Evolutionary conservation across 2,797 vertebrate genomes (phyloP).

Genomic region (Ptychobarbus kaznakovi): DNA sequence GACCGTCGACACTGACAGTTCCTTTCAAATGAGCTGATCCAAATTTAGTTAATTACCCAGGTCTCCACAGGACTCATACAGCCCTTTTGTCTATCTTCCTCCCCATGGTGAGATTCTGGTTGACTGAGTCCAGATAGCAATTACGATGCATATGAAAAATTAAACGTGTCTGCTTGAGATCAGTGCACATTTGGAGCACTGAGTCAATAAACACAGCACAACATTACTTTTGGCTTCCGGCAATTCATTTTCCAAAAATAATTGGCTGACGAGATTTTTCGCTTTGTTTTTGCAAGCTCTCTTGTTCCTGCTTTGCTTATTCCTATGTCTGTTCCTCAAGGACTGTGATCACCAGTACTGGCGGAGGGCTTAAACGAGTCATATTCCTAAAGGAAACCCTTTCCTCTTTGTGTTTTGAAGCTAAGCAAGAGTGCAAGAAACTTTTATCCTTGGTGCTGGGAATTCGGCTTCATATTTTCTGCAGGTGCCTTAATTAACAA

Average conservation of each 20-base stretch:
- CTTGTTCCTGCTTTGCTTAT: slow-evolving; percentile 23
- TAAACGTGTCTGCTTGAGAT: slow-evolving; percentile 59
- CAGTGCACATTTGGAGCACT: slow-evolving; percentile 56
- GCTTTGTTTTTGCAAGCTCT: slow-evolving; percentile 5
- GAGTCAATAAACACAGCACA: slow-evolving; percentile 56
- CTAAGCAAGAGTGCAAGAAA: not conserved
- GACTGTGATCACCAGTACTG: slow-evolving; percentile 19
- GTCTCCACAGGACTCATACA: slow-evolving; percentile 28
- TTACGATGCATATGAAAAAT: slow-evolving; percentile 67
- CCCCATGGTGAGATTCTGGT: slow-evolving; percentile 57
- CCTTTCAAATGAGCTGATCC: slow-evolving; percentile 37
- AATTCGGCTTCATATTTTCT: slow-evolving; percentile 20
- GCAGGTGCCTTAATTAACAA: slow-evolving; percentile 13
- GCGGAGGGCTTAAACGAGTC: slow-evolving; percentile 33
- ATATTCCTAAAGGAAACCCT: slow-evolving; percentile 12
- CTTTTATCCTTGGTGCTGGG: not conserved
- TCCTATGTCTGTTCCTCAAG: slow-evolving; percentile 20
- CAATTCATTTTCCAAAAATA: slow-evolving; percentile 57
- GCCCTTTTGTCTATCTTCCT: slow-evolving; percentile 23
- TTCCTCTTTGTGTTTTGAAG: slow-evolving; percentile 39
- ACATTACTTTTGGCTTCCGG: slow-evolving; percentile 49
- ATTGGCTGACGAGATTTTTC: slow-evolving; percentile 35
- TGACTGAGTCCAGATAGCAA: slow-evolving; percentile 66
- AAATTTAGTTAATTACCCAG: slow-evolving; percentile 49
- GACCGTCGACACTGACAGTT: not conserved